These are phyloP conservation scores for Nomada ferruginata DNA, from an alignment of 2,888 invertebrate genomes.

Conservation along the genomic window DNA sequence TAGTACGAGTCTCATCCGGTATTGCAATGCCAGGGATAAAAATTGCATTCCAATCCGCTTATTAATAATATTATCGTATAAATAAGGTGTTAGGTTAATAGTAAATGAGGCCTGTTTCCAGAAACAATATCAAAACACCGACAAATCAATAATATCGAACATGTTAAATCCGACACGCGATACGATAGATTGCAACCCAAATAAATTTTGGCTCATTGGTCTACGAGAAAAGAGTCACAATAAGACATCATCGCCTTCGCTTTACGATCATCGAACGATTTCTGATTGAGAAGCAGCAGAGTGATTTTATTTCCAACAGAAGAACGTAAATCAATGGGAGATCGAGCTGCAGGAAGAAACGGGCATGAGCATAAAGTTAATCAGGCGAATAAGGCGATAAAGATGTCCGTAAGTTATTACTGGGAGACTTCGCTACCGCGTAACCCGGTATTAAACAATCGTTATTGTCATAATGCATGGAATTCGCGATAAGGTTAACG, in stretches of 20 bases:
- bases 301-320: slow-evolving; percentile 32
- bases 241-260: slow-evolving; percentile 19
- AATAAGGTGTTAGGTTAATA: too few species aligned
- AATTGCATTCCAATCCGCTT: too few species aligned
- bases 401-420: slow-evolving; percentile 61
- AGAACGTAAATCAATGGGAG: slow-evolving; percentile 18
- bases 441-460: slow-evolving; percentile 39
- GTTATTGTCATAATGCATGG: slow-evolving; percentile 19
- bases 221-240: not conserved
- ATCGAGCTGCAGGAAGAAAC: not conserved
- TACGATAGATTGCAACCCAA: too few species aligned
- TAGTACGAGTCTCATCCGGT: too few species aligned
- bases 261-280: slow-evolving; percentile 41
- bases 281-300: slow-evolving; percentile 36
- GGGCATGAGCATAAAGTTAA: slow-evolving; percentile 65
- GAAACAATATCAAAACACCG: slow-evolving; percentile 39
- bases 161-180: too few species aligned
- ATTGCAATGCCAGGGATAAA: too few species aligned
- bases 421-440: slow-evolving; percentile 32
- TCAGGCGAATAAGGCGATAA: slow-evolving; percentile 72
- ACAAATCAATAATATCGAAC: too few species aligned
- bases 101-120: too few species aligned
- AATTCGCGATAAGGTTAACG: slow-evolving; percentile 18
- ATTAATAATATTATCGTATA: too few species aligned
- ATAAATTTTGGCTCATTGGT: too few species aligned